Evolutionary conservation across 2,888 invertebrate genomes (phyloP).

Genomic region (Rhogogaster chlorosoma): DNA sequence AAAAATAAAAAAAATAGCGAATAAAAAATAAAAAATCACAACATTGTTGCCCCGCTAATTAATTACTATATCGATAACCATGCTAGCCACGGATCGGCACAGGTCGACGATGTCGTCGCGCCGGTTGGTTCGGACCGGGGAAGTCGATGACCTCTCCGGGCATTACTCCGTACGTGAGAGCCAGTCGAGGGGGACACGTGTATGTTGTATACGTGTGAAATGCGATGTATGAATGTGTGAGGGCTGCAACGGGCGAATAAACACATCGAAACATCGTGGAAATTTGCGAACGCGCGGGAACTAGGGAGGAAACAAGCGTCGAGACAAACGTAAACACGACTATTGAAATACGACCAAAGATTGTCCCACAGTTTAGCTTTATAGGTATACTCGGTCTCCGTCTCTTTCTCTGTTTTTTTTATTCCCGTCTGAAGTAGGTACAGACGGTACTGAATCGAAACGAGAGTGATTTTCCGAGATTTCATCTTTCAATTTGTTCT

Average conservation of each 20-base stretch:
- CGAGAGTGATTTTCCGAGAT: not conserved
- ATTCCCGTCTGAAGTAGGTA: not conserved
- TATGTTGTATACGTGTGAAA: not conserved
- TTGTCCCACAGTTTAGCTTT: slow-evolving; percentile 1
- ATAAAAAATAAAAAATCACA: no score
- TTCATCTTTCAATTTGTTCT: not conserved
- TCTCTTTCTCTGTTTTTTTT: not conserved
- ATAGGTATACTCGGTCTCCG: not conserved
- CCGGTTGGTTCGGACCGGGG: slow-evolving; percentile 60
- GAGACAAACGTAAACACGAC: not conserved
- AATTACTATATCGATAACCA: slow-evolving; percentile 40
- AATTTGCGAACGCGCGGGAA: slow-evolving; percentile 19
- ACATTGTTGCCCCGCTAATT: not conserved
- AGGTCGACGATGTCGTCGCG: slow-evolving; percentile 48
- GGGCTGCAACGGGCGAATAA: slow-evolving; percentile 40
- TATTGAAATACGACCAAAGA: not conserved
- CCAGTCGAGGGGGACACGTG: slow-evolving; percentile 21
- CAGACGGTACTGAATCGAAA: not conserved
- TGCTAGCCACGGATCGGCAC: slow-evolving; percentile 51
- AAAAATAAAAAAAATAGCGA: not conserved
- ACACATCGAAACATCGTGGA: slow-evolving; percentile 33
- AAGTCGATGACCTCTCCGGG: slow-evolving; percentile 65
- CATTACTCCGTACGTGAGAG: slow-evolving; percentile 43
- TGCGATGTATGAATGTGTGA: not conserved
- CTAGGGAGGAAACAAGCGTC: not conserved